phyloP scores from a whole-genome alignment of 2,113 vertebrate genomes.

The Centropristis striata region DNA sequence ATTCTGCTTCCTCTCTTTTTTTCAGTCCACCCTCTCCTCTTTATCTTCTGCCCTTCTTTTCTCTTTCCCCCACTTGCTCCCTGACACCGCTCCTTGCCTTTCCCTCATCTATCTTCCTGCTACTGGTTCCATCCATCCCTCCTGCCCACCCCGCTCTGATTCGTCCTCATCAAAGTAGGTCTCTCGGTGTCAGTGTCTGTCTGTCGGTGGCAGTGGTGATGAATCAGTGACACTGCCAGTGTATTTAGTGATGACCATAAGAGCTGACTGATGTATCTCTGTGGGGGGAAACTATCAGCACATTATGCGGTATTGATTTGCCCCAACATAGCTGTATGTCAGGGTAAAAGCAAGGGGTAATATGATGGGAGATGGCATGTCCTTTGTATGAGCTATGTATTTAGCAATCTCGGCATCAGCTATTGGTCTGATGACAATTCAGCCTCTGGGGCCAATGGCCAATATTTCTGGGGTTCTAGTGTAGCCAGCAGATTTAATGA shows the following conservation, averaged over 20 bases:
- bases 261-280: constrained; percentile 69
- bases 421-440: too few species aligned
- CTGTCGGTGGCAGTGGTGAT: constrained; percentile 58
- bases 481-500: too few species aligned
- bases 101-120: constrained; percentile 52
- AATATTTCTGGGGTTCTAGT: too few species aligned
- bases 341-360: constrained; percentile 19
- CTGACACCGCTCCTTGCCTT: constrained; percentile 14
- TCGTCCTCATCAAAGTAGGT: constrained; percentile 62
- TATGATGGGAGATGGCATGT: constrained; percentile 29
- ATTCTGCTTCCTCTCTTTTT: background rate
- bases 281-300: constrained; percentile 62
- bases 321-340: constrained; percentile 47
- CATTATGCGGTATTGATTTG: constrained; percentile 73
- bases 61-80: background rate
- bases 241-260: constrained; percentile 65
- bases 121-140: constrained; percentile 25
- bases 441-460: too few species aligned
- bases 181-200: constrained; percentile 66
- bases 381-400: constrained; percentile 4
- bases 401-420: too few species aligned
- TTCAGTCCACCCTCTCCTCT: background rate
- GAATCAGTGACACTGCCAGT: constrained; percentile 65
- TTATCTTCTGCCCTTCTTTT: background rate
- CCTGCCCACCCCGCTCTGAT: constrained; percentile 16